These are phyloP conservation scores for Bos indicus DNA, from an alignment of 2,113 vertebrate species.

Conservation along the genomic window DNA sequence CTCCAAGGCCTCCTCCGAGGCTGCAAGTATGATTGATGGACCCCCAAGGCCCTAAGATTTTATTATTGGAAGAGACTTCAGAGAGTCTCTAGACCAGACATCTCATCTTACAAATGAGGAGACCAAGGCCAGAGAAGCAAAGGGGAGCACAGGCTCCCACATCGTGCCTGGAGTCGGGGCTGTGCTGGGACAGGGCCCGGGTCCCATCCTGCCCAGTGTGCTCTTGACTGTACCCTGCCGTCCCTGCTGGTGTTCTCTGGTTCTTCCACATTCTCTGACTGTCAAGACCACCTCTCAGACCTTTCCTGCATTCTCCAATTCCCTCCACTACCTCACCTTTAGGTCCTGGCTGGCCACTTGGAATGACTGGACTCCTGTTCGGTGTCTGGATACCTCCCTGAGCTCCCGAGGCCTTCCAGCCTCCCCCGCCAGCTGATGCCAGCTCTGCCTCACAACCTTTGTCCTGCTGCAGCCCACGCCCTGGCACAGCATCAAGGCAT, in stretches of 20 bases:
- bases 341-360: neutral
- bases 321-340: neutral
- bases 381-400: neutral
- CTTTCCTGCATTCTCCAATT: neutral
- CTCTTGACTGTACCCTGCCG: neutral
- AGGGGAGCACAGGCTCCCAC: neutral
- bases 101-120: neutral
- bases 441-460: slow-evolving; percentile 57
- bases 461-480: slow-evolving; percentile 61
- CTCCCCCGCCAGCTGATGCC: slow-evolving; percentile 12
- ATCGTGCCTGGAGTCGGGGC: neutral
- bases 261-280: neutral
- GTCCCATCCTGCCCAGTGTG: too few species aligned
- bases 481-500: slow-evolving; percentile 49
- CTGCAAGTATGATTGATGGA: neutral
- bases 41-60: neutral
- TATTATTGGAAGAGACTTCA: neutral
- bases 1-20: neutral
- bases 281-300: neutral
- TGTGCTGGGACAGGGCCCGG: neutral
- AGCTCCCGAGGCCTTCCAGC: neutral
- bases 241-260: neutral
- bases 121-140: neutral
- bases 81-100: neutral
- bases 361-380: neutral